Conservation (phyloP, 2,888 invertebrate genomes). For the Eueremaeus valkanovi region DNA sequence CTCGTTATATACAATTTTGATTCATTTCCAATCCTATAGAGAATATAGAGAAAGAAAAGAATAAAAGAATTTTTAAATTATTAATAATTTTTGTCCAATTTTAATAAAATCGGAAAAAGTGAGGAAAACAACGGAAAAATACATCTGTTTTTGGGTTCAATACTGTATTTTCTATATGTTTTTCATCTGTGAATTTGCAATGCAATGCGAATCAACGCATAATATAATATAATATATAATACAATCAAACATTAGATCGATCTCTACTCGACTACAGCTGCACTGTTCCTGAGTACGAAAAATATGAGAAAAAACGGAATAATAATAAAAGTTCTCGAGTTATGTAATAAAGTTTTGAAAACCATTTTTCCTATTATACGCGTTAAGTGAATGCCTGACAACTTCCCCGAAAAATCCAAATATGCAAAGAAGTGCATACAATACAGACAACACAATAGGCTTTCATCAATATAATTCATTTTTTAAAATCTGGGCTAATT, state of each 20-base stretch:
- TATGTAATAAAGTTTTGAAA: slow-evolving; percentile 18
- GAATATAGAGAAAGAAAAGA: neutral
- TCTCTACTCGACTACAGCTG: neutral
- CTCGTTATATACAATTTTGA: no score
- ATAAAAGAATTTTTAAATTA: neutral
- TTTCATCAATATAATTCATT: slow-evolving; percentile 11
- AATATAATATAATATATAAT: neutral
- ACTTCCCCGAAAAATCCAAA: neutral
- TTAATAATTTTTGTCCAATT: neutral
- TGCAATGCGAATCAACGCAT: neutral
- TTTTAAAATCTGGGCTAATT: slow-evolving; percentile 1
- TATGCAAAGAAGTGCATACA: neutral
- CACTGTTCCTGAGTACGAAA: neutral
- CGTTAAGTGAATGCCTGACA: neutral
- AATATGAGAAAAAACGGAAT: neutral
- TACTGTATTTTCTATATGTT: no score
- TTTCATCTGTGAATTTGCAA: neutral
- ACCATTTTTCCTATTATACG: neutral
- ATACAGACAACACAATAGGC: no score
- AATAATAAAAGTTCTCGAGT: slow-evolving; percentile 26
- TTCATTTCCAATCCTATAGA: no score
- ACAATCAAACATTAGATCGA: slow-evolving; percentile 3
- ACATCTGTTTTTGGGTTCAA: slow-evolving; percentile 8
- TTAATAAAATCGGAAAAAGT: neutral
- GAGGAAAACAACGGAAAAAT: neutral